Base-by-base conservation (phyloP, 2,888 invertebrate genomes). In the Agrilus biguttatus region DNA sequence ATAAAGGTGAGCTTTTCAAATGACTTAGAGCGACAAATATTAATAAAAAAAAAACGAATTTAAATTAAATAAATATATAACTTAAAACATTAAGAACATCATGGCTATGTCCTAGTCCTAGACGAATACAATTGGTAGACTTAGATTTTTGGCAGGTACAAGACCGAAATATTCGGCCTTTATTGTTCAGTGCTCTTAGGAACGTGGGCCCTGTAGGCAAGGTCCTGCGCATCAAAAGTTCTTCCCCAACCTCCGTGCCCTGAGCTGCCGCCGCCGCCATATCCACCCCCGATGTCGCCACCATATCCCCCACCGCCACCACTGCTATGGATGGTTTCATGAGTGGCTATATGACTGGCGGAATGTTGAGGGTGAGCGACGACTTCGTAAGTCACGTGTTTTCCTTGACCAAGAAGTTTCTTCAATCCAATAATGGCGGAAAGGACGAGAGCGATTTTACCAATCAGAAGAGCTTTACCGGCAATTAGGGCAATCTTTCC, bases 351-450 rank as follows among this genome's bases (percentile, higher is more conserved):
- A 59, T 79, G 78, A 57, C 77, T 75, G 50, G 77, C 71, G 47
- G 78, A 73, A 62, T 86, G 85, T 56, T 86, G 86, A 42, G 87
- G 86, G 63, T 88, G 88, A 0, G 85, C 78, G 1, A 88, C 85
- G 33, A 88, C 87, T 61, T 88, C 88, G 60, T 88, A 88, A 5
- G 88, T 88, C 49, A 88, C 88, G 59, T 86, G 86, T 60, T 87
- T 88, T 23, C 65, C 65, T 66, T 84, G 81, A 58, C 65, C 63
- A 51, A 88, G 66, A 40, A 88, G 69, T 62, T 88, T 88, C 73
- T 87, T 87, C 62, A 88, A 66, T 3, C 87, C 87, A 56, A 88
- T 87, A 45, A 88, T 81, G 41, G 83, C 82, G 1, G 87, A 85
- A 39, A 88, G 71, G 37, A 88, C 84, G 49, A 88, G 70, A 23